Evolutionary conservation across 2,888 invertebrate genomes (phyloP), one percentile per base, ranked within the genome.

Genomic region (Argyra leucocephala): DNA sequence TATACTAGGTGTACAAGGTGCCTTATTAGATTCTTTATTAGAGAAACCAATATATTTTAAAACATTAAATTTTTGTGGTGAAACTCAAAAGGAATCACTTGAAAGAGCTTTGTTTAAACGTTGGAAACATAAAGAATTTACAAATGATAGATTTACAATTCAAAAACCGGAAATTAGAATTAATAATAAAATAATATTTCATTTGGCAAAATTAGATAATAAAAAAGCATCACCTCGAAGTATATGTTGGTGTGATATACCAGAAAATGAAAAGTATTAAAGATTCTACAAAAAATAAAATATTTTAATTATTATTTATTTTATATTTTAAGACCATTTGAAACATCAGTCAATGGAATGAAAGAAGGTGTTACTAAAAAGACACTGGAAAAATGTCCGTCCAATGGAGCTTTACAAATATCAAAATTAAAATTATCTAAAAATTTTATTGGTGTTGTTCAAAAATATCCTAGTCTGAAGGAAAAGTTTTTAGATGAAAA

Each of bases 1-100:
- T 74, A 81, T 90, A 67, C 75, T 93, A 37, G 96, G 96, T 0
- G 75, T 93, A 26, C 95, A 92, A 81, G 96, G 96, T 4, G 86
- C 90, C 4, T 79, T 96, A 4, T 75, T 96, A 62, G 85, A 86
- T 68, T 77, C 86, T 67, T 76, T 95, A 26, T 76, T 94, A 23
- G 74, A 81, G 4, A 73, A 82, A 66, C 88, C 90, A 15, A 83
- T 96, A 73, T 87, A 85, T 75, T 80, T 96, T 0, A 79, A 82
- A 64, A 84, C 86, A 64, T 83, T 93, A 66, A 86, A 87, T 64
- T 85, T 96, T 75, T 89, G 88, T 64, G 86, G 84, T 67, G 83
- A 81, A 23, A 83, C 85, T 9, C 48, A 9, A 5, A 85, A 84
- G 62, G 71, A 81, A 61, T 81, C 87, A 0, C 76, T 91, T 74